phyloP scores from a whole-genome alignment of 1,140 invertebrate genomes.

The Condylostylus longicornis region DNA sequence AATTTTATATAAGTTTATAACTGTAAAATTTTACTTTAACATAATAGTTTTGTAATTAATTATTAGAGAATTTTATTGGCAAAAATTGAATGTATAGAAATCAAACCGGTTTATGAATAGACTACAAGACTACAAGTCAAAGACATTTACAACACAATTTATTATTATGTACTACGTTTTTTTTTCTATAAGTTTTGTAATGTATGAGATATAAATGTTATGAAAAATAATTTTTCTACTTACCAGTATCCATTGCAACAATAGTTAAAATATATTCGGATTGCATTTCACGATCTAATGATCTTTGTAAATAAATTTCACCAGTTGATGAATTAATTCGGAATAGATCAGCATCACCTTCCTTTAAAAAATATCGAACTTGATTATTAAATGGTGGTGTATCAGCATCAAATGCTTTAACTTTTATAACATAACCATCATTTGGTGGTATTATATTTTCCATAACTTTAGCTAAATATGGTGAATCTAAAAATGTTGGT shows the following conservation, averaged over 20 bases:
- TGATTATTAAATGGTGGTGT: conserved; percentile 78
- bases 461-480: conserved; percentile 82
- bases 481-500: conserved; percentile 79
- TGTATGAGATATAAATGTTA: too few species aligned
- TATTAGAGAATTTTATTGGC: too few species aligned
- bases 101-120: too few species aligned
- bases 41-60: too few species aligned
- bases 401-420: conserved; percentile 77
- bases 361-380: conserved; percentile 82
- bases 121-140: too few species aligned
- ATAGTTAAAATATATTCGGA: conserved; percentile 68
- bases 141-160: too few species aligned
- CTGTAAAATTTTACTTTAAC: too few species aligned
- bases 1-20: too few species aligned
- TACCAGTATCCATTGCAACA: conserved; percentile 85
- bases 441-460: conserved; percentile 72
- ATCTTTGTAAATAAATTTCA: conserved; percentile 63
- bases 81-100: too few species aligned
- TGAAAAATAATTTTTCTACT: too few species aligned
- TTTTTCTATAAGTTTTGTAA: too few species aligned
- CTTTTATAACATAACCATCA: conserved; percentile 59
- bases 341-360: conserved; percentile 76
- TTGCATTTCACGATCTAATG: conserved; percentile 69
- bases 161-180: too few species aligned
- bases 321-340: conserved; percentile 78